Conservation (phyloP, 2,113 vertebrate species). For the Crotalus tigris region DNA sequence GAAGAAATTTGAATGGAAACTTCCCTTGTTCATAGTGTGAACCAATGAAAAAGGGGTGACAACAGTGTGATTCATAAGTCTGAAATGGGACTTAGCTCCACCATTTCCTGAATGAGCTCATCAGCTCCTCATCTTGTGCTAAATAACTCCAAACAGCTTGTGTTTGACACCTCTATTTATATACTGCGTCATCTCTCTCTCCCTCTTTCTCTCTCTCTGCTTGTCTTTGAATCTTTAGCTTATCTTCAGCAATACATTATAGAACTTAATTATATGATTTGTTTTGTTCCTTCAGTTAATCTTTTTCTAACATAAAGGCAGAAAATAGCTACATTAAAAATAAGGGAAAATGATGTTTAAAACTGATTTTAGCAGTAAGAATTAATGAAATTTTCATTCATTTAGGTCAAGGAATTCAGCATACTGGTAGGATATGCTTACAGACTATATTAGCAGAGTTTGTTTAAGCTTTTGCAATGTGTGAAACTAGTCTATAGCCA, state of each 20-base stretch:
- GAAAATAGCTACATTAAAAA: constrained; percentile 16
- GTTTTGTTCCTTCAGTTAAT: neutral
- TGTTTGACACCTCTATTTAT: constrained; percentile 64
- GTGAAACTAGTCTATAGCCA: neutral
- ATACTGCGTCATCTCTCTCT: constrained; percentile 43
- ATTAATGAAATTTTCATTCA: neutral
- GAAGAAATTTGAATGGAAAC: neutral
- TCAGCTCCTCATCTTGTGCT: constrained; percentile 24
- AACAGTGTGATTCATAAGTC: neutral
- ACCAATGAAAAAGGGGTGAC: neutral
- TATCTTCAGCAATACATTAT: constrained; percentile 2
- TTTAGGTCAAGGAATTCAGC: neutral
- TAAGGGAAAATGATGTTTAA: neutral
- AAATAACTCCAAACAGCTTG: constrained; percentile 52
- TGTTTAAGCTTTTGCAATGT: neutral
- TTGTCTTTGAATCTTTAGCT: constrained; percentile 39
- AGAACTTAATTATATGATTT: constrained; percentile 12
- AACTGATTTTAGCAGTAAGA: neutral
- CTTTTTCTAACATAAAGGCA: neutral
- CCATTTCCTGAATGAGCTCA: constrained; percentile 47
- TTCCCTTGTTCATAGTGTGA: neutral
- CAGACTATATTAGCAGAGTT: neutral
- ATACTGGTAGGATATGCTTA: neutral
- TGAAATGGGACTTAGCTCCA: constrained; percentile 37
- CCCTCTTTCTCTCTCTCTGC: constrained; percentile 47